These are phyloP conservation scores for Carapus acus DNA, from an alignment of 2,797 vertebrate species.

Conservation along the genomic window DNA sequence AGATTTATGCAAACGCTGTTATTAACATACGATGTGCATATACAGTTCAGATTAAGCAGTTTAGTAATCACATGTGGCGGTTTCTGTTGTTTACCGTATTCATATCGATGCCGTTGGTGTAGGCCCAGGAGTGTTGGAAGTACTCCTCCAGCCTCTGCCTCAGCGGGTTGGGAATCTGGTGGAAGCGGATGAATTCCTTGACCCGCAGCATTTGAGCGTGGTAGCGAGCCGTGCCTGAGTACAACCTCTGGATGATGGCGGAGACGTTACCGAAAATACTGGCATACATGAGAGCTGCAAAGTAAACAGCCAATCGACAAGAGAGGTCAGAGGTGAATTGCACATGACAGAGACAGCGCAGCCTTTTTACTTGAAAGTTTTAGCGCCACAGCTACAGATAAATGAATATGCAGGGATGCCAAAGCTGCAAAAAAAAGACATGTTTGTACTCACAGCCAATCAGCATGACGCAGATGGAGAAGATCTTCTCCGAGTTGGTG, in stretches of 20 bases:
- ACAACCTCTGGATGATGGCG: constrained; percentile 98
- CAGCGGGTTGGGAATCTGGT: constrained; percentile 97
- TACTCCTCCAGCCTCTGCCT: constrained; percentile 96
- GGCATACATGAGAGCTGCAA: constrained; percentile 96
- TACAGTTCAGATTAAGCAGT: background rate
- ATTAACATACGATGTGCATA: constrained; percentile 4
- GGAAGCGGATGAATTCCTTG: constrained; percentile 98
- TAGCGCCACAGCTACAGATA: too few relatives aligned
- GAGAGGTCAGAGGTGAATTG: background rate
- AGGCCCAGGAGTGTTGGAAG: constrained; percentile 98
- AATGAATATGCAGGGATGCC: too few relatives aligned
- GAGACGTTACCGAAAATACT: constrained; percentile 99
- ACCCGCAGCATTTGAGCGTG: constrained; percentile 98
- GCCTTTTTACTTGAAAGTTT: background rate
- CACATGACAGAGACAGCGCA: background rate
- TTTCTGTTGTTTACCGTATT: constrained; percentile 98
- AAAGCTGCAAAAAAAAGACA: too few relatives aligned
- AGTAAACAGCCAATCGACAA: constrained; percentile 40
- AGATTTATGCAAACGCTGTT: constrained; percentile 62
- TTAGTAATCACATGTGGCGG: constrained; percentile 3
- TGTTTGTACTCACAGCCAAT: constrained; percentile 98
- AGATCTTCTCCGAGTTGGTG: constrained; percentile 99
- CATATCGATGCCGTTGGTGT: constrained; percentile 99
- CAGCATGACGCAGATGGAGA: constrained; percentile 99
- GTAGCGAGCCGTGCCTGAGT: constrained; percentile 95